Conservation (phyloP, 1,140 invertebrate genomes). For the Drosophila ironensis region DNA sequence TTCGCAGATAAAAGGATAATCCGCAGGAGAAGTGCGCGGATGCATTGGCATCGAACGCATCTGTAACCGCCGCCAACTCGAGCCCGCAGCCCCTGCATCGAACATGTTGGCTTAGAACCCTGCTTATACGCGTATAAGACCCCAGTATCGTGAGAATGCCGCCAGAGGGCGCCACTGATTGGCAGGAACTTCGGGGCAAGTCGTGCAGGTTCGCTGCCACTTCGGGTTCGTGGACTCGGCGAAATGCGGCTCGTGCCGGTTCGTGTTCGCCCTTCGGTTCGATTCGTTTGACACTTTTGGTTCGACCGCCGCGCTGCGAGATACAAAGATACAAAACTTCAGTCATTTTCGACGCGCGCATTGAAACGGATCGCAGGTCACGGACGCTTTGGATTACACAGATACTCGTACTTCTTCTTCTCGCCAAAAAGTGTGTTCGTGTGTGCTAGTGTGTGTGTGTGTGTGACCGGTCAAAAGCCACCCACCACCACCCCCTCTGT, state of each 20-base stretch:
- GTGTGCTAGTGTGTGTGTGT: slow-evolving; percentile 19
- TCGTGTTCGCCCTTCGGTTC: not conserved
- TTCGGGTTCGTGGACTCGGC: not conserved
- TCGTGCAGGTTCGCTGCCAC: not conserved
- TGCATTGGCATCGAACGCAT: not conserved
- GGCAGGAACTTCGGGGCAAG: not conserved
- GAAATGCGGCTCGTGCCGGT: not conserved
- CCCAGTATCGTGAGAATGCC: not conserved
- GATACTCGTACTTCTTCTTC: too few relatives aligned
- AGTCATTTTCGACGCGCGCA: slow-evolving; percentile 41
- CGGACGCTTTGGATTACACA: slow-evolving; percentile 44
- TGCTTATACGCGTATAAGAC: slow-evolving; percentile 19
- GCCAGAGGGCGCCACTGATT: slow-evolving; percentile 1
- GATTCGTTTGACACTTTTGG: slow-evolving; percentile 1
- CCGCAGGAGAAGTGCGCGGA: not conserved
- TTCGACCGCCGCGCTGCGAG: not conserved
- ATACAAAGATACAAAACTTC: not conserved
- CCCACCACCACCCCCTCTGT: not conserved
- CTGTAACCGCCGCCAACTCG: not conserved
- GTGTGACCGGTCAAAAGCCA: slow-evolving; percentile 48
- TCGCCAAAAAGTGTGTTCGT: too few relatives aligned
- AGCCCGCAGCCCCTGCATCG: not conserved
- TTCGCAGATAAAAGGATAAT: not conserved
- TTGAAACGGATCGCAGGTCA: slow-evolving; percentile 39
- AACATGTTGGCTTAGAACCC: not conserved